These are phyloP conservation scores for Nomada ferruginata DNA, from an alignment of 2,888 invertebrate species.

Conservation along the genomic window DNA sequence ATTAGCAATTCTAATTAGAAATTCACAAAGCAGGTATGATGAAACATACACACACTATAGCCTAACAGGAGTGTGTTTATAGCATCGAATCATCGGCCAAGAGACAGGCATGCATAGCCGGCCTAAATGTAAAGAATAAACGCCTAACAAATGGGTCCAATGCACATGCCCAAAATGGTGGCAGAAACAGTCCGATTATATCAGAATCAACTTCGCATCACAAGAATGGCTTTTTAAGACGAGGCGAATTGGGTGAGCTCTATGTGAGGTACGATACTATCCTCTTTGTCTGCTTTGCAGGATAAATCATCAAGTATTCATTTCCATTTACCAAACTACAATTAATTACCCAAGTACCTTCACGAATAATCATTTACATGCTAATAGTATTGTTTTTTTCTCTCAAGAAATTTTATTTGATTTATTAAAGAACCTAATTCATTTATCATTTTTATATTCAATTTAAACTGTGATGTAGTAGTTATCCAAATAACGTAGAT, in stretches of 20 bases:
- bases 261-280: constrained; percentile 84
- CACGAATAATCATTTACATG: constrained; percentile 2
- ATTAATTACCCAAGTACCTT: constrained; percentile 19
- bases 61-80: constrained; percentile 82
- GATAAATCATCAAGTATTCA: constrained; percentile 34
- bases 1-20: constrained; percentile 54
- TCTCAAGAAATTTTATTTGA: constrained; percentile 3
- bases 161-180: constrained; percentile 79
- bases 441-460: background rate
- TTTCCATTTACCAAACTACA: constrained; percentile 30
- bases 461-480: background rate
- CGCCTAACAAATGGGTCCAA: constrained; percentile 81
- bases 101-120: constrained; percentile 80
- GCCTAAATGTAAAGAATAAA: constrained; percentile 82
- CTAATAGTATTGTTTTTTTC: constrained; percentile 3
- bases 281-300: constrained; percentile 76
- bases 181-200: constrained; percentile 78
- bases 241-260: constrained; percentile 84
- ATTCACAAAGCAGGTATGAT: constrained; percentile 60
- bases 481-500: background rate
- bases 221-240: constrained; percentile 83
- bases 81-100: constrained; percentile 81
- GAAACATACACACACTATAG: constrained; percentile 62
- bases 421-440: background rate
- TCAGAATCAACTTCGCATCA: constrained; percentile 78